Conservation (phyloP, 2,888 invertebrate genomes). For the Artemia sp. region DNA sequence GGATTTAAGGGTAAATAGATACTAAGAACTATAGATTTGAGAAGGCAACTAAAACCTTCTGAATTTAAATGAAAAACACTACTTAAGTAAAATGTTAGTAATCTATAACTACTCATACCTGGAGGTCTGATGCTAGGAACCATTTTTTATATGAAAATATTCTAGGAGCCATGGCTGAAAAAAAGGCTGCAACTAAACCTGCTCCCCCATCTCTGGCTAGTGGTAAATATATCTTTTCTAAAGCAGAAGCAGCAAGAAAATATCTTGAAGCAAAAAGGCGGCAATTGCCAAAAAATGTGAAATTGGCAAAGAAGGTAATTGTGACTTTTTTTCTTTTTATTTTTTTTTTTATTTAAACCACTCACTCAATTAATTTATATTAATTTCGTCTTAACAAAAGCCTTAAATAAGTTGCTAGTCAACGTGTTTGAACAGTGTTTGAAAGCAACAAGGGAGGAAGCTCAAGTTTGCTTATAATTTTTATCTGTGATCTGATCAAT, state of each 20-base stretch:
- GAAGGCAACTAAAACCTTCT: no score
- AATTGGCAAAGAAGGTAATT: constrained; percentile 13
- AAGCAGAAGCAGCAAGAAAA: constrained; percentile 18
- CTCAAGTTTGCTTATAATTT: no score
- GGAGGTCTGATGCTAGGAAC: no score
- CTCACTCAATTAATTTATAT: not conserved
- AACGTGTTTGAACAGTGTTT: not conserved
- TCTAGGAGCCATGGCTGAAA: not conserved
- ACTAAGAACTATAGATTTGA: no score
- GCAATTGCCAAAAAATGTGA: not conserved
- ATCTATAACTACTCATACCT: no score
- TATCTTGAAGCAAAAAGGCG: constrained; percentile 18
- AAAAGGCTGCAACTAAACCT: constrained; percentile 19
- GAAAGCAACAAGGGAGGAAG: not conserved
- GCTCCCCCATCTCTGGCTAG: constrained; percentile 21
- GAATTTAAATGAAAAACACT: no score
- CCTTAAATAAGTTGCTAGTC: not conserved
- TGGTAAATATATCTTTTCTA: constrained; percentile 22
- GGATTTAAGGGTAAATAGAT: no score
- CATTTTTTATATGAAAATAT: no score
- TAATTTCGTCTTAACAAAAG: not conserved
- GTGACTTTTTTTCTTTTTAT: not conserved
- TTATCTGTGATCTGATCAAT: no score
- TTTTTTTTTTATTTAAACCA: not conserved
- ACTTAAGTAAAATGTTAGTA: no score